These are phyloP conservation scores for Spinus olivaceus DNA, from an alignment of 2,797 vertebrate species.

Conservation along the genomic window DNA sequence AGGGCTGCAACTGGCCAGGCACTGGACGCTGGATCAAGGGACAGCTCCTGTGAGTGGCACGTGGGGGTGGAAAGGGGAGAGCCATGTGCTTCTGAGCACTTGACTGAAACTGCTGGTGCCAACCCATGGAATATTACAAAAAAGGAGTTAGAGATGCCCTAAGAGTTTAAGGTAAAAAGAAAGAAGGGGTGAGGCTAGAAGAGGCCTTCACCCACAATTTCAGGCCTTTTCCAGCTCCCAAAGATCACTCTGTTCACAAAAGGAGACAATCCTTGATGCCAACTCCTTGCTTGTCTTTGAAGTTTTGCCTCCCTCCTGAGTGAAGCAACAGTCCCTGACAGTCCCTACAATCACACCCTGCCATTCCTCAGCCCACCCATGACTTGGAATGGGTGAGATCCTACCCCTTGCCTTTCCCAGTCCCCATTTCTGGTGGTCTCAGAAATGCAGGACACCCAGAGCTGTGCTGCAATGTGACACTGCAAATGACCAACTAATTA, in stretches of 20 bases:
- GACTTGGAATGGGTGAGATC: background rate
- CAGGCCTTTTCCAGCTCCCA: background rate
- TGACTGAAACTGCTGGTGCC: accelerated
- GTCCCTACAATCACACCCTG: accelerated
- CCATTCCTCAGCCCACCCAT: background rate
- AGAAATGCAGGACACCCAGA: background rate
- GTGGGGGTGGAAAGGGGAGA: background rate
- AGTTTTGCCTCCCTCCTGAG: background rate
- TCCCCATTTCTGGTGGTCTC: background rate
- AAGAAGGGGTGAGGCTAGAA: background rate
- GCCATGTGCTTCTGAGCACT: background rate
- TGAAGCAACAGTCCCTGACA: background rate
- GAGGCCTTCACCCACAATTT: background rate
- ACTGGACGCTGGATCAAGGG: accelerated
- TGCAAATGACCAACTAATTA: background rate
- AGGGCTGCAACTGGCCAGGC: accelerated
- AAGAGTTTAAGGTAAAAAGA: background rate
- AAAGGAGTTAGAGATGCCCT: background rate
- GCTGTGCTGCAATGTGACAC: background rate
- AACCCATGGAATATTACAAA: background rate
- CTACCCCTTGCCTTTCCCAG: background rate
- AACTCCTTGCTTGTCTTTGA: background rate
- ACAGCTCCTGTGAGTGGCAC: background rate
- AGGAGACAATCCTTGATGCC: background rate
- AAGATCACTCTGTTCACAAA: background rate